Evolutionary conservation across 2,113 vertebrate species (phyloP).

Genomic region (Poeciliopsis retropinna): DNA sequence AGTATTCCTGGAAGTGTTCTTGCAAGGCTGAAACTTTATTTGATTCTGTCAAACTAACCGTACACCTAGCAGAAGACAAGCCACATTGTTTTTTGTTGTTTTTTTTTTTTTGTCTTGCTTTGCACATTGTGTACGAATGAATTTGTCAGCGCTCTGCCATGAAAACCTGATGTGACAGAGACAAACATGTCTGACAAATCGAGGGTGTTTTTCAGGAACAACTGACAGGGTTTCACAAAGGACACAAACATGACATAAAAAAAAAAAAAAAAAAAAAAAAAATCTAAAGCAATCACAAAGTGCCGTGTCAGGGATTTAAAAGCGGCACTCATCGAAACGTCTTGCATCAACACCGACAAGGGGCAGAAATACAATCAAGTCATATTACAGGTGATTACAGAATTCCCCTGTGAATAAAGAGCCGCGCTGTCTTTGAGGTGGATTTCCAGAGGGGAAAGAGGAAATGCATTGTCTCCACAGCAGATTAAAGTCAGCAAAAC

Average conservation of each 20-base stretch:
- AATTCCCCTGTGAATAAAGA: slow-evolving; percentile 15
- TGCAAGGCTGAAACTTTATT: neutral
- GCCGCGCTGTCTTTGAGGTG: slow-evolving; percentile 34
- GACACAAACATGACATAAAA: too few species aligned
- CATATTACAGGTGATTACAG: slow-evolving; percentile 35
- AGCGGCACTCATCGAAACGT: neutral
- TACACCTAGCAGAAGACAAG: neutral
- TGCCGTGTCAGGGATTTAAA: neutral
- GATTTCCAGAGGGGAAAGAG: slow-evolving; percentile 40
- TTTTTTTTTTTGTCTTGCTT: neutral
- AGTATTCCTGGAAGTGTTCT: neutral
- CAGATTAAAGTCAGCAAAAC: slow-evolving; percentile 55
- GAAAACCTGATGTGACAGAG: neutral
- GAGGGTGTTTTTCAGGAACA: neutral
- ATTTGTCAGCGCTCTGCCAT: neutral
- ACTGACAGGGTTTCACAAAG: neutral
- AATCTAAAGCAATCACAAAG: neutral
- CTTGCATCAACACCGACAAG: neutral
- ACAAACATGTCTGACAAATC: neutral
- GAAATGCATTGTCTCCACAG: slow-evolving; percentile 46
- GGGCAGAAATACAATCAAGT: slow-evolving; percentile 9
- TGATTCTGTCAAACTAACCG: neutral
- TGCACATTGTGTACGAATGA: neutral
- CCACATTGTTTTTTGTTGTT: too few species aligned
- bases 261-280: too few species aligned